Conservation (phyloP, 2,113 vertebrate genomes). For the Emydocephalus ijimae region DNA sequence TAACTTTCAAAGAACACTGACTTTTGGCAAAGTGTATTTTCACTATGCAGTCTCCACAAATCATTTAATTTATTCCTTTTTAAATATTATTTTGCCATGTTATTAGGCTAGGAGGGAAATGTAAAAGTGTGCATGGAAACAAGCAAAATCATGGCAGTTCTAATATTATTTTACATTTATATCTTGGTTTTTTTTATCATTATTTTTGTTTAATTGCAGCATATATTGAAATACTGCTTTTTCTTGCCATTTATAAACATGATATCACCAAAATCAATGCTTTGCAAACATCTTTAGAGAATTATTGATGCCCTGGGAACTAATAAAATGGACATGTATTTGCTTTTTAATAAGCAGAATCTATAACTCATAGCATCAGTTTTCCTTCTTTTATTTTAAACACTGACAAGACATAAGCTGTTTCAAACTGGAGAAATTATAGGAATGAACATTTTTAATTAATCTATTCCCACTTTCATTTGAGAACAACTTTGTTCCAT, state of each 20-base stretch:
- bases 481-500: neutral
- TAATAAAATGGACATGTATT: constrained; percentile 15
- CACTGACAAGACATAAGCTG: constrained; percentile 7
- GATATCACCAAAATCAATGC: neutral
- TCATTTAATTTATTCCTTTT: neutral
- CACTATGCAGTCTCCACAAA: neutral
- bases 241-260: neutral
- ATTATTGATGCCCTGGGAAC: constrained; percentile 15
- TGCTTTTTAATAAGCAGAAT: constrained; percentile 38
- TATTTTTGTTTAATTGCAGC: neutral
- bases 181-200: neutral
- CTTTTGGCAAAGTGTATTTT: neutral
- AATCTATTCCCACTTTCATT: constrained; percentile 6
- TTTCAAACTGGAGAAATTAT: constrained; percentile 14
- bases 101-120: neutral
- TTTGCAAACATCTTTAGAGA: constrained; percentile 23
- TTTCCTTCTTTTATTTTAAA: constrained; percentile 13
- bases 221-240: neutral
- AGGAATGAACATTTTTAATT: constrained; percentile 31
- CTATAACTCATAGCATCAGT: constrained; percentile 29
- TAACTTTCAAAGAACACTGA: neutral
- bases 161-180: neutral
- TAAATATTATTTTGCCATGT: neutral
- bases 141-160: accelerated
- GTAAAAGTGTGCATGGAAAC: neutral